Conservation (phyloP, 2,888 invertebrate genomes). For the Drosophila paramelanica region DNA sequence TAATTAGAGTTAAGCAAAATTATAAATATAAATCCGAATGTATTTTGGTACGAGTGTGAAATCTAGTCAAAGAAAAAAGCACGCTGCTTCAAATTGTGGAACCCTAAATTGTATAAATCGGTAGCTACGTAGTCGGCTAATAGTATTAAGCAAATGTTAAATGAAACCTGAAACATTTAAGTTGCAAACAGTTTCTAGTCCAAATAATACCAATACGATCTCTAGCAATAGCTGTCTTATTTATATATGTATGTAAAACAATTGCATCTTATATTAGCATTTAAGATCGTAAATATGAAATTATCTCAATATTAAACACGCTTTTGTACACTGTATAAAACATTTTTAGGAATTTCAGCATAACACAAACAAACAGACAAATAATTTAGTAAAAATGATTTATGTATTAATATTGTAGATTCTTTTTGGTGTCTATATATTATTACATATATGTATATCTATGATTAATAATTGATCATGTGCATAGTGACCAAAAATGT, state of each 20-base stretch:
- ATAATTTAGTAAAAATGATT: slow-evolving; percentile 66
- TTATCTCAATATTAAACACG: slow-evolving; percentile 2
- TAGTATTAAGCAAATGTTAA: slow-evolving; percentile 28
- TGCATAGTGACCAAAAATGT: slow-evolving; percentile 14
- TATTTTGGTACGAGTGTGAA: slow-evolving; percentile 70
- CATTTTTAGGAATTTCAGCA: slow-evolving; percentile 21
- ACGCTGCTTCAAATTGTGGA: slow-evolving; percentile 32
- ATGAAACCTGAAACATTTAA: slow-evolving; percentile 3
- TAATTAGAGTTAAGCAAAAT: slow-evolving; percentile 7
- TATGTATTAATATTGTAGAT: slow-evolving; percentile 49
- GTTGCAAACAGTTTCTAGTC: slow-evolving; percentile 45
- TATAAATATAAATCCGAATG: slow-evolving; percentile 9
- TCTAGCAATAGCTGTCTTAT: slow-evolving; percentile 26
- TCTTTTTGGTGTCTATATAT: slow-evolving; percentile 72
- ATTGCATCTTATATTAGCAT: slow-evolving; percentile 4
- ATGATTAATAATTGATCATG: slow-evolving; percentile 22
- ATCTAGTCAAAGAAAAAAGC: slow-evolving; percentile 66
- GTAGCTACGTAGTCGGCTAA: slow-evolving; percentile 17
- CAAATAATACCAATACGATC: slow-evolving; percentile 32
- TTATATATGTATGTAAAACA: slow-evolving; percentile 6
- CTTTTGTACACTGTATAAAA: slow-evolving; percentile 13
- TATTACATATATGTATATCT: slow-evolving; percentile 47
- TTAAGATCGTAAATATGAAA: slow-evolving; percentile 21
- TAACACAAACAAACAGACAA: slow-evolving; percentile 30
- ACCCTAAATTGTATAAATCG: slow-evolving; percentile 38